Base-by-base conservation (phyloP, 2,888 invertebrate genomes). In the Keiferia lycopersicella region DNA sequence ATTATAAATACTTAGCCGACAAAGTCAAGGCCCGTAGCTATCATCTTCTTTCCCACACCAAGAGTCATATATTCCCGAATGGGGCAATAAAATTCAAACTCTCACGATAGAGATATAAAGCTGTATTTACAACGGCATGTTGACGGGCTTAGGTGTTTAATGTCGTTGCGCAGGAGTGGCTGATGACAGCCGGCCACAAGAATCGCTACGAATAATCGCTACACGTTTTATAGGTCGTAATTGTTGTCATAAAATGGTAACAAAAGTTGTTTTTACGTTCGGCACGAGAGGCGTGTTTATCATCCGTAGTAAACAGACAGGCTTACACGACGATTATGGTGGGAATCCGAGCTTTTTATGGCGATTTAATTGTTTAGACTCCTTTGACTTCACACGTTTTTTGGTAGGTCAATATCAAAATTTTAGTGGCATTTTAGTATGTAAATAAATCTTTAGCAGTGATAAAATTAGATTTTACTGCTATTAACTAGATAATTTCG, bases 181-280 rank as follows among this genome's bases (percentile, higher is more conserved):
- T 80, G 89, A 86, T 87, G 88, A 87, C 88, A 88, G 86, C 76
- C 79, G 80, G 83, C 87, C 89, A 81, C 89, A 86, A 86, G 86
- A 87, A 88, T 89, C 83, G 86, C 84, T 84, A 83, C 84, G 83
- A 86, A 90, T 90, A 89, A 89, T 88, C 87, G 85, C 84, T 87
- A 87, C 87, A 87, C 82, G 84, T 88, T 91, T 91, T 91, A 91
- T 91, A 83, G 91, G 83, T 89, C 90, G 86, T 91, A 91, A 91
- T 91, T 90, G 90, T 88, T 89, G 88, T 88, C 88, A 86, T 91
- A 91, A 91, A 91, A 89, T 88, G 81, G 87, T 88, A 89, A 91
- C 91, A 91, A 91, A 90, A 89, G 84, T 87, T 87, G 82, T 87
- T 90, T 88, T 91, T 88, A 91, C 84, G 87, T 86, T 85, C 85